These are phyloP conservation scores for Clarias laeviceps DNA, from an alignment of 2,797 vertebrate species.

Conservation along the genomic window DNA sequence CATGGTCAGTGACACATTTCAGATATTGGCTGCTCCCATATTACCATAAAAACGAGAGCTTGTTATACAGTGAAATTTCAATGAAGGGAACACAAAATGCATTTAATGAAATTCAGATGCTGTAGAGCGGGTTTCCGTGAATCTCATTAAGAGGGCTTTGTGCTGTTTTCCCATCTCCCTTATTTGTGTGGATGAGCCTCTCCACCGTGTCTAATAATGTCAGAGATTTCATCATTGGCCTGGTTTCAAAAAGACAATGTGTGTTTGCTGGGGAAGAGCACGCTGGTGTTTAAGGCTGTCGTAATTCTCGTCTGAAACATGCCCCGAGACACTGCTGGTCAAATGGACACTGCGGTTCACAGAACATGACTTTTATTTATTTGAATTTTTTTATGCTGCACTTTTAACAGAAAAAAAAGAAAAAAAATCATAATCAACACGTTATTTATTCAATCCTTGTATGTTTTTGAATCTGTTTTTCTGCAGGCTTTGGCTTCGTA, in stretches of 20 bases:
- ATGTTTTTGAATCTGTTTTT: conserved; percentile 55
- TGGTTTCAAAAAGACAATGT: conserved; percentile 77
- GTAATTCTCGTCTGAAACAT: background rate
- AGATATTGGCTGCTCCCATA: conserved; percentile 66
- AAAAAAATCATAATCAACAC: background rate
- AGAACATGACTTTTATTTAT: background rate
- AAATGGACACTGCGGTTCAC: background rate
- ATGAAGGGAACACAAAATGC: conserved; percentile 81
- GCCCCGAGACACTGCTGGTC: background rate
- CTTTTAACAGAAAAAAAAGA: background rate
- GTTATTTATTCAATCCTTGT: conserved; percentile 38
- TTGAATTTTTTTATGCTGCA: background rate
- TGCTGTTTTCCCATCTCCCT: conserved; percentile 71
- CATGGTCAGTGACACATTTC: conserved; percentile 74
- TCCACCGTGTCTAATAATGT: conserved; percentile 77
- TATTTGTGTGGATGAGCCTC: conserved; percentile 73
- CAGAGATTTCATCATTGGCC: conserved; percentile 79
- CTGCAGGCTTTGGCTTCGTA: conserved; percentile 96
- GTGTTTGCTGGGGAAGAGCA: conserved; percentile 59
- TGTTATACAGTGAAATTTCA: conserved; percentile 83
- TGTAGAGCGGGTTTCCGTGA: conserved; percentile 71
- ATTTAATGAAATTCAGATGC: conserved; percentile 85
- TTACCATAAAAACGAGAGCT: conserved; percentile 81
- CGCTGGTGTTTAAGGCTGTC: conserved; percentile 3
- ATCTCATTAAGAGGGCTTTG: conserved; percentile 85